Evolutionary conservation across 1,140 invertebrate species (phyloP).

Genomic region (Rhagoletis pomonella): DNA sequence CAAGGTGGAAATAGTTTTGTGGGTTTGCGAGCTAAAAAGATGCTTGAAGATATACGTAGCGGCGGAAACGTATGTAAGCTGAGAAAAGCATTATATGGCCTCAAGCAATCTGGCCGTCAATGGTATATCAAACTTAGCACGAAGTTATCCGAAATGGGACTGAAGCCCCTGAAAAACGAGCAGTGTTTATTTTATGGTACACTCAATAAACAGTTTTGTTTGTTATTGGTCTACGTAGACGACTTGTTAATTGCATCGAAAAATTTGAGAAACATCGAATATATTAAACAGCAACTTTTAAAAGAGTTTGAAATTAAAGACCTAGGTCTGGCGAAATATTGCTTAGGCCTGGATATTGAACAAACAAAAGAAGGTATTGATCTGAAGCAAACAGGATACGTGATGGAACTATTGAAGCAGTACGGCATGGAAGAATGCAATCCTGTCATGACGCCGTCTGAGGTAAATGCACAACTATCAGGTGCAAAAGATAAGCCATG

Average conservation of each 20-base stretch:
- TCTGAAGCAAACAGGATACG: neutral
- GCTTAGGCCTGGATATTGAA: too few relatives aligned
- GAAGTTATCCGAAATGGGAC: neutral
- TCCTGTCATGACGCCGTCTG: neutral
- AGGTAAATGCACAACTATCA: too few relatives aligned
- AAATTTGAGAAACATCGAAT: too few relatives aligned
- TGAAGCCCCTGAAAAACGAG: neutral
- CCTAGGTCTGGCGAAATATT: too few relatives aligned
- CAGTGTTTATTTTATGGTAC: neutral
- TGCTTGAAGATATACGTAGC: neutral
- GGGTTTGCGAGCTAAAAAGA: too few relatives aligned
- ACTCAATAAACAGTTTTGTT: too few relatives aligned
- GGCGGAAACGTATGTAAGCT: constrained; percentile 1
- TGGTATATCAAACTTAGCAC: constrained; percentile 6
- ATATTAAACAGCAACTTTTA: too few relatives aligned
- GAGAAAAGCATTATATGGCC: constrained; percentile 45
- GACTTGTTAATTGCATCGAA: too few relatives aligned
- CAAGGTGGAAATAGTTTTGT: too few relatives aligned
- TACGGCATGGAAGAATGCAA: neutral
- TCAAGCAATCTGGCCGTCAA: constrained; percentile 26
- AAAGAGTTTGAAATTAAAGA: too few relatives aligned
- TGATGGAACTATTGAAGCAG: neutral
- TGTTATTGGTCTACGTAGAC: too few relatives aligned
- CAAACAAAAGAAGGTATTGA: too few relatives aligned
- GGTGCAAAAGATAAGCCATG: neutral